Evolutionary conservation across 2,888 invertebrate species (phyloP).

Genomic region (Scaptomyza tumidula): DNA sequence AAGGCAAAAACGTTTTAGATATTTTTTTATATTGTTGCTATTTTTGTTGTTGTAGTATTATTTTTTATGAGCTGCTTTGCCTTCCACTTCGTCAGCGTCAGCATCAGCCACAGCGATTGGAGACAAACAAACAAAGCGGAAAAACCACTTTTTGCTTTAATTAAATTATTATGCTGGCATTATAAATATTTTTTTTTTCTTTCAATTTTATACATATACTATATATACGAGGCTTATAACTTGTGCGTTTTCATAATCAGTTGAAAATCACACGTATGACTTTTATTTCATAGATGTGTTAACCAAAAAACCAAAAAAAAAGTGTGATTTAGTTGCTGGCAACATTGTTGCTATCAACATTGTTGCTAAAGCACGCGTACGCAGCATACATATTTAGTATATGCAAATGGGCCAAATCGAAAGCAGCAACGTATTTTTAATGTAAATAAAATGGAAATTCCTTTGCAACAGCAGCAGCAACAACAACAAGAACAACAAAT

Average conservation of each 20-base stretch:
- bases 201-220: not conserved
- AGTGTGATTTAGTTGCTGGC: conserved; percentile 15
- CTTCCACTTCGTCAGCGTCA: conserved; percentile 42
- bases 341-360: conserved; percentile 44
- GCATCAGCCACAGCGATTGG: conserved; percentile 7
- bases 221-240: conserved; percentile 33
- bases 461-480: conserved; percentile 37
- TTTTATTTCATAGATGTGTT: conserved; percentile 18
- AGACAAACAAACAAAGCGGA: conserved; percentile 65
- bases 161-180: conserved; percentile 65
- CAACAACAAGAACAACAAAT: conserved; percentile 13
- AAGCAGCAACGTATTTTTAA: conserved; percentile 62
- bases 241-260: conserved; percentile 49
- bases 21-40: conserved; percentile 20
- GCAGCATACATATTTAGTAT: conserved; percentile 12
- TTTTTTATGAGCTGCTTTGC: conserved; percentile 56
- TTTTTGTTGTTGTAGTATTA: conserved; percentile 2
- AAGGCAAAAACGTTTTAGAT: conserved; percentile 38
- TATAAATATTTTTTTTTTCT: conserved; percentile 38
- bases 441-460: conserved; percentile 79
- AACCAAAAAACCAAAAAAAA: not conserved
- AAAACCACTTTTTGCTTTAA: conserved; percentile 67
- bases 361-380: too few species aligned
- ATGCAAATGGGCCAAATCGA: conserved; percentile 73
- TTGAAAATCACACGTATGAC: conserved; percentile 9